Percentiles rank a stretch among this genome's conserved stretches.
Evolutionary conservation across 2,888 invertebrate genomes (phyloP).

Genomic region (Lithophane ornitopus): DNA sequence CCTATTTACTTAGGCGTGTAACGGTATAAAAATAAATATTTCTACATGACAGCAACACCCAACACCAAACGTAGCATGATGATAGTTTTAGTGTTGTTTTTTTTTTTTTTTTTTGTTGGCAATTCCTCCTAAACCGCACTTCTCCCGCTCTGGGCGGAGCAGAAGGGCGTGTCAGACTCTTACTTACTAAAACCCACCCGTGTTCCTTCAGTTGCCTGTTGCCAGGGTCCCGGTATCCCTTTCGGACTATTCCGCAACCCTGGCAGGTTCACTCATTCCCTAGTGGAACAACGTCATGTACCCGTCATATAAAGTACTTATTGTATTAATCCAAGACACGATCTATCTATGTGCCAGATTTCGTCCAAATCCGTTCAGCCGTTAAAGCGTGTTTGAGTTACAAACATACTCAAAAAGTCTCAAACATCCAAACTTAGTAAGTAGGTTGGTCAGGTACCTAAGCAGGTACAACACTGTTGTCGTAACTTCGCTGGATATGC

Average conservation of each 20-base stretch:
- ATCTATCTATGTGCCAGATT: neutral
- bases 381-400: neutral
- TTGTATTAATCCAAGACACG: neutral
- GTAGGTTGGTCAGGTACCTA: neutral
- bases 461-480: neutral
- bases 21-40: conserved; percentile 5
- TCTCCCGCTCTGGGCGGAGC: too few species aligned
- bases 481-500: neutral
- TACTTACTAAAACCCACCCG: too few species aligned
- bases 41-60: neutral
- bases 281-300: neutral
- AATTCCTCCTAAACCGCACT: too few species aligned
- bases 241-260: too few species aligned
- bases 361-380: neutral
- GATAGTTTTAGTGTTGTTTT: neutral
- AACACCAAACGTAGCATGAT: neutral
- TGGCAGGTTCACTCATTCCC: neutral
- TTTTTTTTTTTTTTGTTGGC: too few species aligned
- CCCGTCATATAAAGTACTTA: neutral
- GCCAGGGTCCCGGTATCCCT: too few species aligned
- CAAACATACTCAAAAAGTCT: neutral
- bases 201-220: too few species aligned
- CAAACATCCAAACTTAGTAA: neutral
- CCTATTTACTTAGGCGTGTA: neutral
- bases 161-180: too few species aligned